Evolutionary conservation across 2,797 vertebrate species (phyloP), one percentile per base, ranked within the genome.

Genomic region (Scleropages formosus): DNA sequence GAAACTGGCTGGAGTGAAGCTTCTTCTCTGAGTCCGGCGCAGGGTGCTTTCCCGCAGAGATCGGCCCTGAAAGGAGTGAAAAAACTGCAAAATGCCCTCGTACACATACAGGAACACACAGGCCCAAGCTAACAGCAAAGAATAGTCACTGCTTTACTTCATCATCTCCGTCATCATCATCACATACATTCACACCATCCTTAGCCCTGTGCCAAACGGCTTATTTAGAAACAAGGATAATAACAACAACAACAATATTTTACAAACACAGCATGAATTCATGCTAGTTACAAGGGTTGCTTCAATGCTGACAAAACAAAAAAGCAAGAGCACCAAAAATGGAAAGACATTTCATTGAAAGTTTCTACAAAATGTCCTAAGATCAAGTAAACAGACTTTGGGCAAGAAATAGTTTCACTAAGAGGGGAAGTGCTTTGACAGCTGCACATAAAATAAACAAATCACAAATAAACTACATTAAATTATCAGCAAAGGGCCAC

Each of bases 1-100:
- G 87, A 96, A 95, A 80, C 96, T 95, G 27, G 94, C 93, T 0
- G 95, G 94, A 27, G 96, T 93, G 82, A 99, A 99, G 85, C 97
- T 98, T 73, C 95, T 91, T 27, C 93, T 91, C 79, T 90, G 94
- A 24, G 86, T 80, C 31, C 89, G 90, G 15, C 91, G 88, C 13
- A 92, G 46, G 0, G 91, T 89, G 79, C 90, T 88, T 2, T 96
- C 95, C 61, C 87, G 93, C 62, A 93, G 72, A 0, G 95, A 93
- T n/a, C 94, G 95, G 4, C 97, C 96, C 97, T 99, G 78, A 0
- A 53, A 24, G 66, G 60, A 39, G 2, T 51, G 72, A 20, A 22
- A 53, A 4, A 58, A 24, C n/a, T 1, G 4, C 24, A 9, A 47
- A n/a, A 60, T 22, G 1, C 31, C 60, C 12, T 24, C 53, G 58